Conservation (phyloP, 2,797 vertebrate species). For the Cirrhinus mrigala region DNA sequence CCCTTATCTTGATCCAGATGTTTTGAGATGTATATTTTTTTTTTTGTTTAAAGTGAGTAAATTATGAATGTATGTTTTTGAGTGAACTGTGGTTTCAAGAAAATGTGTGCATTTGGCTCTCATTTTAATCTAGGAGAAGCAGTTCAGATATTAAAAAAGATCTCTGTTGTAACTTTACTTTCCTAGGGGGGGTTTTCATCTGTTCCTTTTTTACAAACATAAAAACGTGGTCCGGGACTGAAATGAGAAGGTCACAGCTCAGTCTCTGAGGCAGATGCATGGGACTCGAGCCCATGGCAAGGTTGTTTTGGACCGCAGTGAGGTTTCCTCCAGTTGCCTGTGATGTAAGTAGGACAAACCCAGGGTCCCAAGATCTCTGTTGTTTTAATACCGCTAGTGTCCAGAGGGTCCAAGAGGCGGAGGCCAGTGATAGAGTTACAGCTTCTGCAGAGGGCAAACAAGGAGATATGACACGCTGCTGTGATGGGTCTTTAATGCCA, state of each 20-base stretch:
- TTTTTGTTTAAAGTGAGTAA: background rate
- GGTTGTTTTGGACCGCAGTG: conserved; percentile 52
- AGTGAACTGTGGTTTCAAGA: background rate
- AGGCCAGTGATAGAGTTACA: conserved; percentile 58
- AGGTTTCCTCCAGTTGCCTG: conserved; percentile 45
- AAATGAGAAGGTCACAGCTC: conserved; percentile 57
- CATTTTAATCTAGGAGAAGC: conserved; percentile 5
- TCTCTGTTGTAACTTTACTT: background rate
- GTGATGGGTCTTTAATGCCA: conserved; percentile 42
- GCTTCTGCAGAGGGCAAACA: conserved; percentile 55
- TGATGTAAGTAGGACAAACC: conserved; percentile 52
- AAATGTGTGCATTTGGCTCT: background rate
- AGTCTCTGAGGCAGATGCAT: conserved; percentile 37
- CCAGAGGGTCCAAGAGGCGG: conserved; percentile 48
- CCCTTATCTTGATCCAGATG: background rate
- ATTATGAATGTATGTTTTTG: background rate
- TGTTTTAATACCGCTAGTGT: conserved; percentile 52
- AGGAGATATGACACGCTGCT: conserved; percentile 36
- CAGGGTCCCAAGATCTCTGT: conserved; percentile 53
- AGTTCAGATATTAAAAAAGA: background rate
- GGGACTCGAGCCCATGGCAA: conserved; percentile 61
- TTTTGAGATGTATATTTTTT: background rate
- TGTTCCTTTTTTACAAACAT: conserved; percentile 30
- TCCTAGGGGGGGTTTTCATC: background rate
- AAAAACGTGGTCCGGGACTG: conserved; percentile 7